A percentile compares a stretch with the other conserved stretches of the same genome.
Evolutionary conservation across 2,797 vertebrate genomes (phyloP).

Genomic region (Gallirallus australis): DNA sequence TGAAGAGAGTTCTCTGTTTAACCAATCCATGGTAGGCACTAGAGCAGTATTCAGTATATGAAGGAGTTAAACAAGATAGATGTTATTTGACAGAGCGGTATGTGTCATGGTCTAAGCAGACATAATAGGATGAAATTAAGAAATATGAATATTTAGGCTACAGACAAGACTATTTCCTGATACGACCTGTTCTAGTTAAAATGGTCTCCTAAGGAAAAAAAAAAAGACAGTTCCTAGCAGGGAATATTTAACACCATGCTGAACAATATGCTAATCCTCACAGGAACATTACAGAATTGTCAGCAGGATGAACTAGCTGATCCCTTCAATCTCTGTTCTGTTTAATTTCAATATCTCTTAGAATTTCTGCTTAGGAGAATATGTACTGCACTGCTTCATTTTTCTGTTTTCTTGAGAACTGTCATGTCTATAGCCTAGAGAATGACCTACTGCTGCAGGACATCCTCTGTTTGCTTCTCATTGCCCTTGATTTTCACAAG

Average conservation of each 20-base stretch:
- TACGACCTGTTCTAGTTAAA: slow-evolving; percentile 37
- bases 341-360: neutral
- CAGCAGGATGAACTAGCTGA: slow-evolving; percentile 56
- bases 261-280: slow-evolving; percentile 67
- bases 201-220: neutral
- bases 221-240: neutral
- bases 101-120: slow-evolving; percentile 14
- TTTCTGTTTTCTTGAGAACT: neutral
- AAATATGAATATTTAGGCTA: slow-evolving; percentile 40
- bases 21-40: neutral
- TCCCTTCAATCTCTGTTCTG: slow-evolving; percentile 21
- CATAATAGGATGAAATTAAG: slow-evolving; percentile 52
- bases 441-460: neutral
- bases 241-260: slow-evolving; percentile 42
- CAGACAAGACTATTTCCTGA: slow-evolving; percentile 15
- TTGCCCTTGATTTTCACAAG: neutral
- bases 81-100: neutral
- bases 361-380: neutral
- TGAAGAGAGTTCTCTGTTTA: neutral
- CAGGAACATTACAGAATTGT: slow-evolving; percentile 43
- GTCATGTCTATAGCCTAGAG: neutral
- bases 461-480: neutral
- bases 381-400: neutral
- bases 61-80: slow-evolving; percentile 40
- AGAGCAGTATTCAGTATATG: neutral